Evolutionary conservation across 2,113 vertebrate genomes (phyloP).

Genomic region (Pedionomus torquatus): DNA sequence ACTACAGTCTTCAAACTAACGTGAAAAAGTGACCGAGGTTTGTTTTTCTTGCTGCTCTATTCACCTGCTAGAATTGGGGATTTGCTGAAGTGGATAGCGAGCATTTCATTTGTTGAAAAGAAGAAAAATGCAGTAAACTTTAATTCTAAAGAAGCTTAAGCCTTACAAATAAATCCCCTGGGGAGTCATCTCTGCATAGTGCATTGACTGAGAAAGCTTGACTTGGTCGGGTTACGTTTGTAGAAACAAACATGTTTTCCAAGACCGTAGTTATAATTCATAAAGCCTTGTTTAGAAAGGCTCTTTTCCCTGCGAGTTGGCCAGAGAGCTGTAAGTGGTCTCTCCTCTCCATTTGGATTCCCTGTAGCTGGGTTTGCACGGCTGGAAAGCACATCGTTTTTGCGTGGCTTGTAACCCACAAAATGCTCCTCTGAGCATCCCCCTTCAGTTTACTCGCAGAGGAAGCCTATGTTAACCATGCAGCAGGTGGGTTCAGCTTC

Average conservation of each 20-base stretch:
- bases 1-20: not conserved
- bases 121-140: not conserved
- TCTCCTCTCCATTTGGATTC: not conserved
- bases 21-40: fast-evolving
- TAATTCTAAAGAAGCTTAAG: not conserved
- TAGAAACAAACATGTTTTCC: not conserved
- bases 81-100: not conserved
- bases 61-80: not conserved
- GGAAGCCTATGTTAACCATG: not conserved
- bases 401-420: not conserved
- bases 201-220: not conserved
- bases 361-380: not conserved
- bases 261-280: not conserved
- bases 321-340: not conserved
- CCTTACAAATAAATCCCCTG: not conserved
- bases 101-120: not conserved
- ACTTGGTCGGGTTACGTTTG: not conserved
- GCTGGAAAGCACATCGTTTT: not conserved
- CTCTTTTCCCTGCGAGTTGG: not conserved
- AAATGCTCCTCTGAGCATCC: not conserved
- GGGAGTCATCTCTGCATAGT: not conserved
- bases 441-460: not conserved
- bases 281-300: not conserved
- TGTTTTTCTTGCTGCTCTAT: not conserved
- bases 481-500: not conserved